phyloP scores from a whole-genome alignment of 2,888 invertebrate species.

The Dryobota labecula region DNA sequence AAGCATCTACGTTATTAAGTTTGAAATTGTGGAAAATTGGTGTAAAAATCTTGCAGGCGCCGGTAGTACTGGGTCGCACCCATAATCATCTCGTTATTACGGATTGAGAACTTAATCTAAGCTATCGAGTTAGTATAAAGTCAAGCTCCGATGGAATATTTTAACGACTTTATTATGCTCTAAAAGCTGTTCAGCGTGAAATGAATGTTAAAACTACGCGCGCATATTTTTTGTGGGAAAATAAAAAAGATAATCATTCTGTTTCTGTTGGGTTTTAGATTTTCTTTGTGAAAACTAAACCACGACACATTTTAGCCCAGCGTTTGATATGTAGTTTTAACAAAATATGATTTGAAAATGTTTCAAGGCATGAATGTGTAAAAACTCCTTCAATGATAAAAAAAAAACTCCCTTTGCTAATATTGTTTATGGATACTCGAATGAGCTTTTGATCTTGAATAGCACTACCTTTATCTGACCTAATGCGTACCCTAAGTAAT shows the following conservation, averaged over 20 bases:
- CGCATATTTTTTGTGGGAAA: background rate
- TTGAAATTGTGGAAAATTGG: constrained; percentile 46
- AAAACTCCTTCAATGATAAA: background rate
- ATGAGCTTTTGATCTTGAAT: background rate
- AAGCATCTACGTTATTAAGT: constrained; percentile 40
- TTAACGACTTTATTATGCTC: constrained; percentile 38
- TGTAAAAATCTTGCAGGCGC: constrained; percentile 33
- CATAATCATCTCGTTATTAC: constrained; percentile 50
- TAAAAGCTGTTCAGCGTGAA: constrained; percentile 33
- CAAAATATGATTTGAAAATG: background rate
- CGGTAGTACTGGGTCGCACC: constrained; percentile 11
- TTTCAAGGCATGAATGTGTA: background rate
- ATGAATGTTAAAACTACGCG: constrained; percentile 30
- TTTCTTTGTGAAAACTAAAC: background rate
- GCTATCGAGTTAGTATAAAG: constrained; percentile 34
- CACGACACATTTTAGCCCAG: background rate
- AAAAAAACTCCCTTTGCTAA: too few relatives aligned
- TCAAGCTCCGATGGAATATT: constrained; percentile 43
- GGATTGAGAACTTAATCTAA: constrained; percentile 43
- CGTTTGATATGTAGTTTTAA: background rate
- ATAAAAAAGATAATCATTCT: background rate
- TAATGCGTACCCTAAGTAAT: background rate
- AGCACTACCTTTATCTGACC: background rate
- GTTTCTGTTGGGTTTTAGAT: background rate
- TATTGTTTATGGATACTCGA: background rate